These are phyloP conservation scores for Brachirus orientalis DNA, from an alignment of 2,113 vertebrate genomes.

Conservation along the genomic window DNA sequence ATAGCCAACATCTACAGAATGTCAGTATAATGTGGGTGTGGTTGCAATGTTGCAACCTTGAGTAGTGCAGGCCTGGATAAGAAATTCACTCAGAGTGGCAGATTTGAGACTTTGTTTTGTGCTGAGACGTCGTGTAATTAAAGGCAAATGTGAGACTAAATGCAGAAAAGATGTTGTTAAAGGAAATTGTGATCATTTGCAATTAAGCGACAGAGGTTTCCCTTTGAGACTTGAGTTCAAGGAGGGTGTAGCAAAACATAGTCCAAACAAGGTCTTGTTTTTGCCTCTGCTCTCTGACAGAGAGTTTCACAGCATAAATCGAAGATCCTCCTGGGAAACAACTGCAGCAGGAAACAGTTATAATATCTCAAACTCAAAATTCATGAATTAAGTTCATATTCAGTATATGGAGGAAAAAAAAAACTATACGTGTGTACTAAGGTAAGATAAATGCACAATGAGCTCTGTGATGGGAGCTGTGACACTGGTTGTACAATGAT, in stretches of 20 bases:
- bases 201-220: too few relatives aligned
- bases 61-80: not conserved
- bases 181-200: slow-evolving; percentile 35
- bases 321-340: not conserved
- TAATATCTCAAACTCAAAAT: not conserved
- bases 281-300: not conserved
- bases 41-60: too few relatives aligned
- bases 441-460: too few relatives aligned
- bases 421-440: too few relatives aligned
- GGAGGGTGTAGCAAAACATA: too few relatives aligned
- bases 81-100: not conserved
- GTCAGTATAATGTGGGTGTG: too few relatives aligned
- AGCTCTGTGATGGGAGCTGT: too few relatives aligned
- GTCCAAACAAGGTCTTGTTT: slow-evolving; percentile 3
- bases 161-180: slow-evolving; percentile 30
- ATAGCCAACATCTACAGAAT: too few relatives aligned
- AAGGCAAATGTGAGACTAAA: slow-evolving; percentile 32
- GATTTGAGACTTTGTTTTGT: slow-evolving; percentile 4
- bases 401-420: too few relatives aligned
- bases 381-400: too few relatives aligned
- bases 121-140: slow-evolving; percentile 16
- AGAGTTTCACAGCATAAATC: not conserved
- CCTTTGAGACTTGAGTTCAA: slow-evolving; percentile 5
- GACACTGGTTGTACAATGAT: too few relatives aligned
- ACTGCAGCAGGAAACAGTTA: not conserved